Evolutionary conservation across 2,888 invertebrate genomes (phyloP).

Genomic region (Nematopogon swammerdamellus): DNA sequence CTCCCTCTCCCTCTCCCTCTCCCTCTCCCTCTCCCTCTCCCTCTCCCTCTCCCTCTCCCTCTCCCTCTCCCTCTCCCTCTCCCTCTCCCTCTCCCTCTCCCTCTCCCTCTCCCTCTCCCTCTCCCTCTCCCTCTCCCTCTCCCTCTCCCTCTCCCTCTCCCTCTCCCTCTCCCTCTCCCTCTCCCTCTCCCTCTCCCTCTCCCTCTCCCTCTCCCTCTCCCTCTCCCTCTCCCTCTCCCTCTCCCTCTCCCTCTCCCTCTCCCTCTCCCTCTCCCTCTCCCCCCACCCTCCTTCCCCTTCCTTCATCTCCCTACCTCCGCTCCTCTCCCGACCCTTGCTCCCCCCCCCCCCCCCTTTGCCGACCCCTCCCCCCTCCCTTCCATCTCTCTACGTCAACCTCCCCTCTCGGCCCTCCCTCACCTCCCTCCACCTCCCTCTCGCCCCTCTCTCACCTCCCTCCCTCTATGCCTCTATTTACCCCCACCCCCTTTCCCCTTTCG

Average conservation of each 20-base stretch:
- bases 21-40: constrained; percentile 1
- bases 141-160: neutral
- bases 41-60: constrained; percentile 1
- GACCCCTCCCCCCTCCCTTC: neutral
- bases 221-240: neutral
- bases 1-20: constrained; percentile 2
- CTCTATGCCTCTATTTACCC: no score
- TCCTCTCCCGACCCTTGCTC: no score
- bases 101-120: neutral
- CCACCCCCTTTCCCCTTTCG: no score
- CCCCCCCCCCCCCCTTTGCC: no score
- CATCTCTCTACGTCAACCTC: no score
- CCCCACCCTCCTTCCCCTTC: no score
- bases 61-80: constrained; percentile 2
- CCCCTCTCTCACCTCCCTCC: no score
- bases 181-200: constrained; percentile 1
- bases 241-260: neutral
- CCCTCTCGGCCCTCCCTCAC: no score
- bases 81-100: constrained; percentile 1
- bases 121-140: neutral
- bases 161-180: constrained; percentile 1
- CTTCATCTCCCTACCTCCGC: no score
- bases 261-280: no score
- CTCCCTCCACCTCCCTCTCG: neutral
- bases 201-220: neutral